Base-by-base conservation (phyloP, 2,888 invertebrate species). In the Andrena praecox region DNA sequence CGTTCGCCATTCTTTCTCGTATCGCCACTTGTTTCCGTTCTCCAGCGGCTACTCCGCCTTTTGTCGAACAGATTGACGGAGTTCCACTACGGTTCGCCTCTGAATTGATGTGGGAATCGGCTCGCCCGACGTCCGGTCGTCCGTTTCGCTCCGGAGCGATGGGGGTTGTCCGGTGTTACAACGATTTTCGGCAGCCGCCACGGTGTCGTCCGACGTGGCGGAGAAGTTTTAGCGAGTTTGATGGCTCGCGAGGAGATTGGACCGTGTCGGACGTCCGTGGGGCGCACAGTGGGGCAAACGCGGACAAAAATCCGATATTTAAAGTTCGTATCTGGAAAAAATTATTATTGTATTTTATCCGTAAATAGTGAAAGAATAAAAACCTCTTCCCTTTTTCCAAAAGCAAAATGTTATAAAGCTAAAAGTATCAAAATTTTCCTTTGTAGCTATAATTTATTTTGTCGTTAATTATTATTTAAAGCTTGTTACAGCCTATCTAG, bases 91-190 rank as follows among this genome's bases (percentile, higher is more conserved):
- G 66, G 35, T 67, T 67, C n/a, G 66, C 48, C 85, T 71, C 78
- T 74, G 82, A 85, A 90, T 90, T 90, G 86, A 90, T 89, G 91
- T 90, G 90, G 85, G 89, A 90, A 89, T 86, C 85, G 63, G 67
- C 20, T 70, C 20, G 16, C 33, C 29, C 35, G 54, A 66, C 71
- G 27, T 56, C 48, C 67, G 8, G 27, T 74, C 77, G 16, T 70
- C 74, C 70, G 71, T 78, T 72, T 78, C 31, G n/a, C 10, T 48
- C 63, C 42, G 71, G 72, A 73, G 82, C 82, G 66, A 76, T 60
- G 68, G 73, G 76, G 42, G 59, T 73, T 62, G 77, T 73, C 73
- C 7, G 63, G 72, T 66, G 80, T 76, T 81, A 79, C 81, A 42
- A 74, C 72, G 74, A 48, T 82, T 74, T 64, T 66, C 80, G 59